Percentiles rank a stretch among this genome's conserved stretches.
These are phyloP conservation scores for Athalia rosae DNA, from an alignment of 2,888 invertebrate species.

Conservation along the genomic window DNA sequence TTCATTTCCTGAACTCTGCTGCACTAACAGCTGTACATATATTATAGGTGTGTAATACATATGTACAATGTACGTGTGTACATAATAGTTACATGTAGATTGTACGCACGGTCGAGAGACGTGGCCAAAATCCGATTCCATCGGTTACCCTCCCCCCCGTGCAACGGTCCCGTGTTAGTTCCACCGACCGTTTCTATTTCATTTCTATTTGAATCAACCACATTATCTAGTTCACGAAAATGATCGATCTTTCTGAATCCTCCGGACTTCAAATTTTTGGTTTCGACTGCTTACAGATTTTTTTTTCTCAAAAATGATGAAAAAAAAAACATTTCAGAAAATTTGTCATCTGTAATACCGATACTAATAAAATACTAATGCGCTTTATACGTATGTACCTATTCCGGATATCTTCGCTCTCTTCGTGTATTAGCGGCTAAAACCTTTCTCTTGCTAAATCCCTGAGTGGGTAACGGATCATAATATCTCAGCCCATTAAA, in stretches of 20 bases:
- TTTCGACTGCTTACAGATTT: no score
- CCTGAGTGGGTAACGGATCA: constrained; percentile 1
- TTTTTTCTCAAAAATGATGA: no score
- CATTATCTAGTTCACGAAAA: not conserved
- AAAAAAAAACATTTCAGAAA: no score
- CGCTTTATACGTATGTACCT: not conserved
- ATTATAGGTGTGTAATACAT: no score
- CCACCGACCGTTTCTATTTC: constrained; percentile 5
- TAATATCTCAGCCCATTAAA: not conserved
- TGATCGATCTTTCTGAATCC: not conserved
- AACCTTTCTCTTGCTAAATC: constrained; percentile 23
- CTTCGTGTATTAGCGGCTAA: not conserved
- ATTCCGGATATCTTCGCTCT: not conserved
- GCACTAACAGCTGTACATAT: not conserved
- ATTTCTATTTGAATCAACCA: constrained; percentile 3
- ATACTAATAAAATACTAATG: no score
- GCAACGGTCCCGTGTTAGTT: not conserved
- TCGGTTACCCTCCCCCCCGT: constrained; percentile 7
- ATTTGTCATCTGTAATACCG: no score
- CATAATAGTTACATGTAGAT: no score
- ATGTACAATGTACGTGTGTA: no score
- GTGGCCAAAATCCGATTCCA: constrained; percentile 9
- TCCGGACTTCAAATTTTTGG: no score
- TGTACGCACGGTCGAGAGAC: no score
- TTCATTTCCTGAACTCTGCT: constrained; percentile 28